phyloP scores from a whole-genome alignment of 1,140 invertebrate genomes.

The Drosophila sechellia region DNA sequence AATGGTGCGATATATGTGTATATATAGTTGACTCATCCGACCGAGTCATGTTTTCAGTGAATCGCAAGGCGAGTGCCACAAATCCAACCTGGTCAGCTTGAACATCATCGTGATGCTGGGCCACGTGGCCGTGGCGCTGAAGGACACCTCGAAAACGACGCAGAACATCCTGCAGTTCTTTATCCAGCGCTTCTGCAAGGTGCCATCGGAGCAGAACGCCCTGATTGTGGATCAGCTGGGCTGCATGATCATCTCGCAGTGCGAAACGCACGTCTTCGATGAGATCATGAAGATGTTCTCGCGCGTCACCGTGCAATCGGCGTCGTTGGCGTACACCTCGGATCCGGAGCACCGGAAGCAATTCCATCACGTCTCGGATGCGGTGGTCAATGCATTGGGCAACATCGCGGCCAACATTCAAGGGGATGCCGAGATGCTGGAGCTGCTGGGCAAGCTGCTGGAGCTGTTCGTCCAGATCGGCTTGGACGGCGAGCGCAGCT shows the following conservation, averaged over 20 bases:
- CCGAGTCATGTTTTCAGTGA: slow-evolving; percentile 86
- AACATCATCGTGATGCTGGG: slow-evolving; percentile 99
- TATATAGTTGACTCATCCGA: too few relatives aligned
- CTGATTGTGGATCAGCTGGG: slow-evolving; percentile 98
- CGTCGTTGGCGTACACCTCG: slow-evolving; percentile 93
- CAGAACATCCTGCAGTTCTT: slow-evolving; percentile 99
- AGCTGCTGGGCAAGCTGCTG: slow-evolving; percentile 93
- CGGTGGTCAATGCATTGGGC: slow-evolving; percentile 97
- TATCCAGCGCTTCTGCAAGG: slow-evolving; percentile 96
- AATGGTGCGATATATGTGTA: too few relatives aligned
- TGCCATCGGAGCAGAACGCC: slow-evolving; percentile 94
- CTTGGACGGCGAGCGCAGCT: slow-evolving; percentile 96
- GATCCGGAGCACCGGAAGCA: slow-evolving; percentile 88
- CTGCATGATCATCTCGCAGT: slow-evolving; percentile 97
- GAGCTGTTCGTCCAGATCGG: slow-evolving; percentile 99
- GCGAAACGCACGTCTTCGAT: slow-evolving; percentile 93
- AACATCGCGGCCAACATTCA: slow-evolving; percentile 97
- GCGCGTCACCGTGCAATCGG: slow-evolving; percentile 96
- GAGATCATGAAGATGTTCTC: slow-evolving; percentile 99
- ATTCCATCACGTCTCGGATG: slow-evolving; percentile 92
- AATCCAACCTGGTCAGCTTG: slow-evolving; percentile 93
- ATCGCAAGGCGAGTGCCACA: slow-evolving; percentile 29
- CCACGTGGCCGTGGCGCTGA: slow-evolving; percentile 97
- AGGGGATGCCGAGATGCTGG: slow-evolving; percentile 93
- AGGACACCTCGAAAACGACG: slow-evolving; percentile 95